A percentile compares a stretch with the other conserved stretches of the same genome.
Conservation (phyloP, 2,888 invertebrate species). For the Tipula helvola region DNA sequence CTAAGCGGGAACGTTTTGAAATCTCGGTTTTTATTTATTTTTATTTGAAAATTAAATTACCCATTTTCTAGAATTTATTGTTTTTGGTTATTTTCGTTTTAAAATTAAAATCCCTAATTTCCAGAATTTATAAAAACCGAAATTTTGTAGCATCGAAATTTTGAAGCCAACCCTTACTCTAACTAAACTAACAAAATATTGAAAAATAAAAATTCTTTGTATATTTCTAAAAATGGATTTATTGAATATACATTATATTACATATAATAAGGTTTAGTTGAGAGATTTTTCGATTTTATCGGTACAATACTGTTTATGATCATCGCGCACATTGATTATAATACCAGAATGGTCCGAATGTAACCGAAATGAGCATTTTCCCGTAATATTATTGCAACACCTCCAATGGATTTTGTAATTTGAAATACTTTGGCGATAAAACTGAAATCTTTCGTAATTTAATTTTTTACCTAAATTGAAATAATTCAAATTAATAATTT, state of each 20-base stretch:
- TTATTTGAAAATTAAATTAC: too few species aligned
- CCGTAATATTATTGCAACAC: constrained; percentile 9
- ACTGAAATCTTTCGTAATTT: constrained; percentile 12
- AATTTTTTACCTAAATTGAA: constrained; percentile 16
- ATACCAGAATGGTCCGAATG: constrained; percentile 16
- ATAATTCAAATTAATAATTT: not conserved
- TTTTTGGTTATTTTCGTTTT: too few species aligned
- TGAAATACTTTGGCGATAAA: constrained; percentile 16
- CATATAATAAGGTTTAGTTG: not conserved
- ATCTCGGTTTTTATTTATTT: too few species aligned
- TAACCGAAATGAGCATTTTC: constrained; percentile 15
- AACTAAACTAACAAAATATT: too few species aligned
- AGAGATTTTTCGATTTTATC: not conserved
- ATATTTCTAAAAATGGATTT: not conserved
- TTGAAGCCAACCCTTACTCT: too few species aligned
- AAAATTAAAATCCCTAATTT: too few species aligned
- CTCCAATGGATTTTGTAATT: constrained; percentile 17
- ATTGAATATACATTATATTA: not conserved
- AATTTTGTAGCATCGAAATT: too few species aligned
- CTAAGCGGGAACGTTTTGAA: too few species aligned
- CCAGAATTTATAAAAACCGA: too few species aligned
- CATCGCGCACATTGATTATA: constrained; percentile 14
- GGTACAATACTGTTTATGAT: constrained; percentile 11
- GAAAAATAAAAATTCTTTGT: not conserved
- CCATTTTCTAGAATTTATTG: too few species aligned